phyloP scores from a whole-genome alignment of 2,113 vertebrate species.

The Proterorhinus semilunaris region DNA sequence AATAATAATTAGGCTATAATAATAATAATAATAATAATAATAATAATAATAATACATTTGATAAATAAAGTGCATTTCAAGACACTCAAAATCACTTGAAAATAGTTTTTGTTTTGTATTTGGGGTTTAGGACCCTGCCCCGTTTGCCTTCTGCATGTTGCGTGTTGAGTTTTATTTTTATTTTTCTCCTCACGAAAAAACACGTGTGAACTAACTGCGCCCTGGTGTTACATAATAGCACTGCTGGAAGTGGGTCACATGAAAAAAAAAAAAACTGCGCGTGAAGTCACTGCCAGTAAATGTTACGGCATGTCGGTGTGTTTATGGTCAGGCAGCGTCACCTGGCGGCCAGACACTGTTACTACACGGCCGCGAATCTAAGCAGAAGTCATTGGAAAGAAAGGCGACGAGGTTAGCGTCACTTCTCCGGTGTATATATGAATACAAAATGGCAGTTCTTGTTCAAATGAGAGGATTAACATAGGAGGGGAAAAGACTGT shows the following conservation, averaged over 20 bases:
- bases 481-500: constrained; percentile 7
- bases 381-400: not conserved
- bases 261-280: not conserved
- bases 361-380: constrained; percentile 33
- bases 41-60: too few relatives aligned
- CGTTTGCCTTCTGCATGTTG: too few relatives aligned
- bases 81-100: too few relatives aligned
- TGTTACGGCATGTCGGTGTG: not conserved
- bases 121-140: too few relatives aligned
- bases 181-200: too few relatives aligned
- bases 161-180: too few relatives aligned
- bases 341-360: constrained; percentile 16
- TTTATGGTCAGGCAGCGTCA: constrained; percentile 22
- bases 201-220: not conserved
- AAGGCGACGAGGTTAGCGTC: too few relatives aligned
- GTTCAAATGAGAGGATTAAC: constrained; percentile 32
- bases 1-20: too few relatives aligned
- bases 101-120: too few relatives aligned
- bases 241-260: not conserved
- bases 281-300: constrained; percentile 8
- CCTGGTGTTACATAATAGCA: not conserved
- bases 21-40: too few relatives aligned
- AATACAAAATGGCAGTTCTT: constrained; percentile 49
- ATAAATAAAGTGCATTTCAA: too few relatives aligned
- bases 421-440: too few relatives aligned